Percentiles rank a stretch among this genome's conserved stretches.
Conservation (phyloP, 2,888 invertebrate species). For the Drosophila phalerata region DNA sequence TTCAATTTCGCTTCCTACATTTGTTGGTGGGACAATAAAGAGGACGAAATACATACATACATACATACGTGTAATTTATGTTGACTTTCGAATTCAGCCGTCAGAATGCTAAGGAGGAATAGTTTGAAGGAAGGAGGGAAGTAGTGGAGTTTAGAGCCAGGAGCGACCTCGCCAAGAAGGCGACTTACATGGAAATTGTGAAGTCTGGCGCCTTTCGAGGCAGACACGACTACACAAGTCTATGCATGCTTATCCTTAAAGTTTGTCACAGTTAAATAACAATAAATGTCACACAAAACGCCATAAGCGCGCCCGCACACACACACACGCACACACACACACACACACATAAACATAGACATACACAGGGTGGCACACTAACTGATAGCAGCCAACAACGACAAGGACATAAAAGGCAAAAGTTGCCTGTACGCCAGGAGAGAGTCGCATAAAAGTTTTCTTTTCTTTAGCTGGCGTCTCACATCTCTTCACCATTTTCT, state of each 20-base stretch:
- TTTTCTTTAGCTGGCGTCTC: slow-evolving; percentile 39
- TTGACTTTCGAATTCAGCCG: slow-evolving; percentile 53
- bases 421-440: slow-evolving; percentile 52
- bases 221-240: slow-evolving; percentile 55
- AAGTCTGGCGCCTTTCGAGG: slow-evolving; percentile 49
- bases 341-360: slow-evolving; percentile 10
- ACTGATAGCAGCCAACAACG: slow-evolving; percentile 60
- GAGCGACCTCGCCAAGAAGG: slow-evolving; percentile 1
- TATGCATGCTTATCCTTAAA: slow-evolving; percentile 75
- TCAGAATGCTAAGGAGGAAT: slow-evolving; percentile 12
- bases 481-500: neutral
- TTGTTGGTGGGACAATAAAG: slow-evolving; percentile 16
- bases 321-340: slow-evolving; percentile 26
- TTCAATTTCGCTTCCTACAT: slow-evolving; percentile 43
- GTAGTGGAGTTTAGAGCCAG: neutral
- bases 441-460: slow-evolving; percentile 68
- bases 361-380: slow-evolving; percentile 34
- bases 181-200: slow-evolving; percentile 51
- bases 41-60: slow-evolving; percentile 17
- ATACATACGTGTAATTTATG: slow-evolving; percentile 44
- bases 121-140: neutral
- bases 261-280: slow-evolving; percentile 81
- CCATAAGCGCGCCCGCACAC: slow-evolving; percentile 71
- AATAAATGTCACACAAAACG: slow-evolving; percentile 81
- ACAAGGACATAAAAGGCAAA: slow-evolving; percentile 74